These are phyloP conservation scores for Gastracanthus pulcherrimus DNA, from an alignment of 2,888 invertebrate species.

Conservation along the genomic window DNA sequence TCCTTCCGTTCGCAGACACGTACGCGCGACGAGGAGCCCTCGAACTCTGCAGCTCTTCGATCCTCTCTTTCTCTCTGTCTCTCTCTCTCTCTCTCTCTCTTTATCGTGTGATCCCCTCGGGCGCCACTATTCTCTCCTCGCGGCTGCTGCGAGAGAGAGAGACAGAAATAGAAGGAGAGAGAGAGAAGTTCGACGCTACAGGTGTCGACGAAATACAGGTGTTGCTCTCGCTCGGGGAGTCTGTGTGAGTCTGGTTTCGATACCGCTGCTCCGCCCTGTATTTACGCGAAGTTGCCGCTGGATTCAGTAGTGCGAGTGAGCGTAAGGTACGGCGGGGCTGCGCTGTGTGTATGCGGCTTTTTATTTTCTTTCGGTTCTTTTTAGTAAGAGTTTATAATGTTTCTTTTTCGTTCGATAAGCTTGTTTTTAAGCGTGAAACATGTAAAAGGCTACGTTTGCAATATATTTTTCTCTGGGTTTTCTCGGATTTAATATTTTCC, in stretches of 20 bases:
- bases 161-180: background rate
- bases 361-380: background rate
- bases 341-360: background rate
- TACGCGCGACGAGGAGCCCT: background rate
- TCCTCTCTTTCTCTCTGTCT: slow-evolving; percentile 7
- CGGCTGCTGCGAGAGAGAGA: slow-evolving; percentile 25
- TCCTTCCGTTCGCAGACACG: background rate
- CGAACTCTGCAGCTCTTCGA: slow-evolving; percentile 1
- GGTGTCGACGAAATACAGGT: slow-evolving; percentile 75
- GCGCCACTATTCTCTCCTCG: slow-evolving; percentile 52
- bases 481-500: background rate
- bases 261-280: background rate
- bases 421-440: background rate
- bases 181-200: slow-evolving; percentile 69
- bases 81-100: background rate
- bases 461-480: background rate
- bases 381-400: background rate
- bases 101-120: slow-evolving; percentile 37
- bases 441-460: background rate
- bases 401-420: background rate
- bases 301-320: slow-evolving; percentile 40
- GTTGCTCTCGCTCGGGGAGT: slow-evolving; percentile 49
- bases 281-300: background rate
- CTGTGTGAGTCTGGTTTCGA: background rate
- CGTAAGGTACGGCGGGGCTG: slow-evolving; percentile 22